Conservation (phyloP, 30 jellyfish, hydroid and myxozoan genomes). For the Clytia hemisphaerica region DNA sequence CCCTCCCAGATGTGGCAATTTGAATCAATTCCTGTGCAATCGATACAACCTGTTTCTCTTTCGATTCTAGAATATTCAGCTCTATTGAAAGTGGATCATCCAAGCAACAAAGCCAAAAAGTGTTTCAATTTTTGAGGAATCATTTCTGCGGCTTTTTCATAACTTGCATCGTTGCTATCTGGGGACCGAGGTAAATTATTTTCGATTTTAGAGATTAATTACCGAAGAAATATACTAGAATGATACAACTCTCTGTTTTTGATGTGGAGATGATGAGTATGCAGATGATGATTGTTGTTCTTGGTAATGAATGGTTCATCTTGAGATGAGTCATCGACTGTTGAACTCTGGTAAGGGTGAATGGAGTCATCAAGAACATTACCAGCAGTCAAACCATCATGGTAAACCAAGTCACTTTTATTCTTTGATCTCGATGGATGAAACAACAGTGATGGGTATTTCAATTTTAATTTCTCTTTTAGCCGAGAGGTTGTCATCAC, state of each 20-base stretch:
- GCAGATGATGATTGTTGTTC: too few species aligned
- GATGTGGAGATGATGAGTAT: too few species aligned
- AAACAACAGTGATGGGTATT: constrained; percentile 12
- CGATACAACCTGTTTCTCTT: constrained; percentile 6
- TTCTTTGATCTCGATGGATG: constrained; percentile 25
- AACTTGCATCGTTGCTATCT: too few species aligned
- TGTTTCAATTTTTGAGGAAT: constrained; percentile 9
- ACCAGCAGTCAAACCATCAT: constrained; percentile 2
- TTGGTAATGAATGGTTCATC: too few species aligned
- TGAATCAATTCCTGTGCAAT: constrained; percentile 26
- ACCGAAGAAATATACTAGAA: too few species aligned
- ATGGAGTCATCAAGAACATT: background rate
- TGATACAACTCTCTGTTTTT: too few species aligned
- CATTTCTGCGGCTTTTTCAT: too few species aligned
- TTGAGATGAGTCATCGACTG: too few species aligned
- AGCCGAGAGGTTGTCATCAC: too few species aligned
- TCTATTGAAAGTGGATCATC: constrained; percentile 8
- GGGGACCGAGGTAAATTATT: too few species aligned
- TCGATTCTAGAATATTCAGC: background rate
- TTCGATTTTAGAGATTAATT: too few species aligned
- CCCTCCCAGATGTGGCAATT: constrained; percentile 27
- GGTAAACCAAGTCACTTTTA: constrained; percentile 1
- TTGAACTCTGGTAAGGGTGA: too few species aligned
- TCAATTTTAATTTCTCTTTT: constrained; percentile 14
- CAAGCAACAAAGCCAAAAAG: constrained; percentile 18